Base-by-base conservation (phyloP, 2,888 invertebrate genomes). In the Parnassius orleans region DNA sequence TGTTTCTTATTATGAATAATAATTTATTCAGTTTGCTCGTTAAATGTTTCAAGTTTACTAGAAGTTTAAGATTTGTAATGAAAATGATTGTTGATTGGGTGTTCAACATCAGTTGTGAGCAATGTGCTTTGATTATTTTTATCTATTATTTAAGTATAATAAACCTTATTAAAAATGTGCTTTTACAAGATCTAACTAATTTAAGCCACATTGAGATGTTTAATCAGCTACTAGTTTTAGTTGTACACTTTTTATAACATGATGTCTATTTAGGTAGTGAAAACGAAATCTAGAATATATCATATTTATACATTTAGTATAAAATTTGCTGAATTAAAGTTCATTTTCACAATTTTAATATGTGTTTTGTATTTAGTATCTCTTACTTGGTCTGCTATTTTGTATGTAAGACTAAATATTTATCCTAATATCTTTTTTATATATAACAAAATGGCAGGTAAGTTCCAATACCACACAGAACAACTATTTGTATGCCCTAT, bases 221-320 rank as follows among this genome's bases (percentile, higher is more conserved):
- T 90, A 90, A 90, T 90, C 91, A 89, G 90, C 90, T 90, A 89
- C 80, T 91, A 91, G 91, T 84, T 86, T 90, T 91, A 91, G 91
- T 90, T 90, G 89, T 90, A 91, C 90, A 90, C 91, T 91, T 91
- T 91, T 91, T 90, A 90, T 90, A 90, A 90, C 89, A 90, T 89
- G 88, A 90, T 90, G 87, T 90, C 90, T 90, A 91, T 90, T 88
- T 90, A 90, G 90, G 88, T 90, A 90, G 89, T 87, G 84, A 88
- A 80, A 90, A 91, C 87, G 81, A 90, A 90, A 90, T 90, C 88
- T 90, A 90, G 90, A 89, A 85, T 90, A 90, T 90, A 90, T 88
- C 88, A 88, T 90, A 91, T 91, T 91, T 91, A 91, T 91, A 91
- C 90, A 90, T 90, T 90, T 90, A 91, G 91, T 90, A 90, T 91